These are phyloP conservation scores for Aradus depressus DNA, from an alignment of 2,888 invertebrate genomes.

Conservation along the genomic window DNA sequence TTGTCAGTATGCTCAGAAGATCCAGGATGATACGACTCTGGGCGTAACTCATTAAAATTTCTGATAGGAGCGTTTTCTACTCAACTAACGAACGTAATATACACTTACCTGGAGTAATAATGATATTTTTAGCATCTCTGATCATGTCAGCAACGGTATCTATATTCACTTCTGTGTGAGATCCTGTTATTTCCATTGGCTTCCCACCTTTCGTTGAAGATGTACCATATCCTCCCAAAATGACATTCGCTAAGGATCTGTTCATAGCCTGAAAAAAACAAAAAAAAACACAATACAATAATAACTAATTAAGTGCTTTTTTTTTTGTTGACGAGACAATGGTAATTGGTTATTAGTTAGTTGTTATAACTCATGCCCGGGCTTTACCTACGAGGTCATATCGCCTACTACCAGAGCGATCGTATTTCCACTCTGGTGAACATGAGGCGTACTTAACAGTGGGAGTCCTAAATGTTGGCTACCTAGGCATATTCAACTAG, in stretches of 20 bases:
- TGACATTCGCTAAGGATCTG: conserved; percentile 75
- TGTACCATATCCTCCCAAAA: conserved; percentile 78
- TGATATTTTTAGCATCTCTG: conserved; percentile 64
- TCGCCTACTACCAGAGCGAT: no score
- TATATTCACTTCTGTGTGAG: conserved; percentile 67
- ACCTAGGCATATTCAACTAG: no score
- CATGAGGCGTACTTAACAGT: no score
- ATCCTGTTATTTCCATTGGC: conserved; percentile 65
- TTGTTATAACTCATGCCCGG: no score
- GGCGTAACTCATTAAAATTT: no score
- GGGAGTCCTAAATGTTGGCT: no score
- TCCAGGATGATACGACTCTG: no score
- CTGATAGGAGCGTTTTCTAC: not conserved
- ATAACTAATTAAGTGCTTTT: conserved; percentile 2
- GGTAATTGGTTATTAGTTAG: no score
- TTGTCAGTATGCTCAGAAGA: no score
- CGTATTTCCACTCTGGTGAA: no score
- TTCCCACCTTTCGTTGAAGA: conserved; percentile 58
- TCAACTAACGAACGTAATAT: not conserved
- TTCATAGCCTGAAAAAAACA: conserved; percentile 52
- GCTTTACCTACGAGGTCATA: no score
- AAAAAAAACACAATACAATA: conserved; percentile 17
- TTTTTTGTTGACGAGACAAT: conserved; percentile 1
- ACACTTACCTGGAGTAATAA: conserved; percentile 64
- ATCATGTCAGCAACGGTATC: conserved; percentile 67